phyloP scores from a whole-genome alignment of 2,113 vertebrate genomes.

The Abramis brama region DNA sequence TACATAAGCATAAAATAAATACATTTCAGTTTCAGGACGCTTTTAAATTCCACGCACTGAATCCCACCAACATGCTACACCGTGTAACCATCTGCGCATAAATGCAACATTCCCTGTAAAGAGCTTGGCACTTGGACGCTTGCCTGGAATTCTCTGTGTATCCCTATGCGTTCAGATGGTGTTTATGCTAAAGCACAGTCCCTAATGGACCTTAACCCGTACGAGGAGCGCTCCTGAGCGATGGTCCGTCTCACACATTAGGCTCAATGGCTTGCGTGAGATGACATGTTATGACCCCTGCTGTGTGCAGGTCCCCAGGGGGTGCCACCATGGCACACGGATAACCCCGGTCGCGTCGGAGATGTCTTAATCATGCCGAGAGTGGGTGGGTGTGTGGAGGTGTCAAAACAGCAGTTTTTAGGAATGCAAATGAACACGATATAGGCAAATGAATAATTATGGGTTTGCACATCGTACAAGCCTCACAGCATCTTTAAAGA shows the following conservation, averaged over 20 bases:
- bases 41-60: conserved; percentile 6
- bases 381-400: background rate
- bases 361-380: conserved; percentile 50
- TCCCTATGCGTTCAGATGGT: conserved; percentile 46
- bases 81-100: background rate
- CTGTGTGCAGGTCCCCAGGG: conserved; percentile 62
- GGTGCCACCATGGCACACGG: conserved; percentile 23
- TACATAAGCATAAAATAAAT: background rate
- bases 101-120: conserved; percentile 7
- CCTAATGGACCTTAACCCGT: conserved; percentile 60
- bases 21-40: background rate
- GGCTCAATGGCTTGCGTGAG: conserved; percentile 70
- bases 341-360: background rate
- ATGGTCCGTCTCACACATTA: conserved; percentile 75
- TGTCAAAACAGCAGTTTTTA: background rate
- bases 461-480: conserved; percentile 7
- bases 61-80: background rate
- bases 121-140: conserved; percentile 8
- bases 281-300: conserved; percentile 67
- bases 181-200: conserved; percentile 51
- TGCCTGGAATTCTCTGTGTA: conserved; percentile 41
- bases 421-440: background rate
- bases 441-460: conserved; percentile 6
- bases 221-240: conserved; percentile 45
- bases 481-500: background rate